Evolutionary conservation across 2,113 vertebrate species (phyloP), one percentile per base, ranked within the genome.

Genomic region (Macroglossus sobrinus): DNA sequence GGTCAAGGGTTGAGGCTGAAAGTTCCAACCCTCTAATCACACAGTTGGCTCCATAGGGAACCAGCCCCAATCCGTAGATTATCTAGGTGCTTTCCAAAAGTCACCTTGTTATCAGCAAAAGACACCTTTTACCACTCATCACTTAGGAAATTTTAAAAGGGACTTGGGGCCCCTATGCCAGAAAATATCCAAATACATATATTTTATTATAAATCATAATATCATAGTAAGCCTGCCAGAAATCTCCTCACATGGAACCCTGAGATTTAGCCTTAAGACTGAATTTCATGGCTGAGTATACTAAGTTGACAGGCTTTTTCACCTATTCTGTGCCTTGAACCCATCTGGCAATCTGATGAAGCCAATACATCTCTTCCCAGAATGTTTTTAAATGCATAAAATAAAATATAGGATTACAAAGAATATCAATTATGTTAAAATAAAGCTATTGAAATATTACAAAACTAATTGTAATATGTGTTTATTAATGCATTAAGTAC

Each of bases 401-500:
- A 61, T 89, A 76, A 76, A 95, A 89, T 45, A 53, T 38, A 69
- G 22, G 43, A 40, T 85, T 85, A 72, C 43, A 89, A 84, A 89
- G 53, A 43, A 95, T 81, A 40, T 16, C 7, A 95, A 82, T 81
- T 75, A 28, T 82, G n/a, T 88, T 92, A 75, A 87, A 87, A 92
- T 95, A 68, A n/a, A 71, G 35, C 63, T 86, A 71, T 16, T 7
- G 63, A 88, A 93, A 88, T 80, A 74, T 72, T 88, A 64, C 19
- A 81, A 88, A 53, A 80, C 28, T 21, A 74, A 64, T 64, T 53
- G 14, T 89, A 88, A 72, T 43, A 63, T 53, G 28, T 22, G 24
- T 68, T 80, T 81, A 88, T 87, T 63, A 93, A 80, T 80, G 28
- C 75, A 82, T 89, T 89, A 89, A 89, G 63, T 89, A 82, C 35